These are phyloP conservation scores for Gallinago nigripennis DNA, from an alignment of 2,797 vertebrate genomes.

Conservation along the genomic window DNA sequence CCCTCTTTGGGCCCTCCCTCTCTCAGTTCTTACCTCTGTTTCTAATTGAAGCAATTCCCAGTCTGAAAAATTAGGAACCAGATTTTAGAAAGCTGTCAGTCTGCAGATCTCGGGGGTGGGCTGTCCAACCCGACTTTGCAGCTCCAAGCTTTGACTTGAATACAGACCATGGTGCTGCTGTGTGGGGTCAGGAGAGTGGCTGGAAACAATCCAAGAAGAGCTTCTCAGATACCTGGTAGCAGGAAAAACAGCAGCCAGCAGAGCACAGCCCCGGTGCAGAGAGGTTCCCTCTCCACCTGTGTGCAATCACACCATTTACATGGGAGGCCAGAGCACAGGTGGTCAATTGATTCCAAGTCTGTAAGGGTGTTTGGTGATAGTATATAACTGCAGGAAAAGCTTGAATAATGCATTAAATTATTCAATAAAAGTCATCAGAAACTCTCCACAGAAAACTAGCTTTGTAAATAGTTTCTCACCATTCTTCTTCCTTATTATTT, in stretches of 20 bases:
- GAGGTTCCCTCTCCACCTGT: background rate
- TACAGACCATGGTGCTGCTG: background rate
- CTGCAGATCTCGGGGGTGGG: background rate
- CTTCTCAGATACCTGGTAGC: background rate
- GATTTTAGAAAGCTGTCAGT: background rate
- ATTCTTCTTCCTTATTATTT: background rate
- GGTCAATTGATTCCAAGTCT: background rate
- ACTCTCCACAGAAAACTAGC: slow-evolving; percentile 9
- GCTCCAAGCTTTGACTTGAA: background rate
- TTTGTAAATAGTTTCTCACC: background rate
- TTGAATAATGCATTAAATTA: slow-evolving; percentile 69
- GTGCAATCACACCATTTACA: background rate
- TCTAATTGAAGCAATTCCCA: background rate
- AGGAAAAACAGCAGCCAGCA: background rate
- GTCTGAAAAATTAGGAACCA: background rate
- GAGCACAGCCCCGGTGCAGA: background rate
- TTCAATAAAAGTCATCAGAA: slow-evolving; percentile 63
- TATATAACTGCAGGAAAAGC: slow-evolving; percentile 25
- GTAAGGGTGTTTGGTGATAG: background rate
- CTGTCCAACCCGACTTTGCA: background rate
- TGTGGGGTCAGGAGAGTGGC: background rate
- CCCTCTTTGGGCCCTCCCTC: background rate
- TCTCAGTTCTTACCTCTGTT: background rate
- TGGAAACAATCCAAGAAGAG: background rate
- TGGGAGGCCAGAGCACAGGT: background rate